Percentiles rank a stretch among this genome's conserved stretches.
Evolutionary conservation across 2,797 vertebrate genomes (phyloP).

Genomic region (Falco biarmicus): DNA sequence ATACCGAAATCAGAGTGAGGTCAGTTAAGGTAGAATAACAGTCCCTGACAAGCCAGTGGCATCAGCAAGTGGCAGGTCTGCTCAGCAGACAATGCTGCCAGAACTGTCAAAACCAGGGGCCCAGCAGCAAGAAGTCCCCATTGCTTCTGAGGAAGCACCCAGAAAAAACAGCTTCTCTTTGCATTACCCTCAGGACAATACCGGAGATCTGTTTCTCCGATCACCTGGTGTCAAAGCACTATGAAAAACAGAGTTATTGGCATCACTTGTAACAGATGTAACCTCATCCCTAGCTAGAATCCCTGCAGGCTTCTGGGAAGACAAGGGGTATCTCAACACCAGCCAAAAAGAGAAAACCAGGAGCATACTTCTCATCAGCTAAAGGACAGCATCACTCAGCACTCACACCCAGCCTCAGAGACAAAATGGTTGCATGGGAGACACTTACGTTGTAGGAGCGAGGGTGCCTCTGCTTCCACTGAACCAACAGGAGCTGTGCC

Average conservation of each 20-base stretch:
- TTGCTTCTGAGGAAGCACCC: background rate
- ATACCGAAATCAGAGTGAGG: background rate
- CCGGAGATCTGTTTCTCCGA: too few relatives aligned
- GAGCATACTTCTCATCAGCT: background rate
- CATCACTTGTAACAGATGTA: background rate
- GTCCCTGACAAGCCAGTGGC: background rate
- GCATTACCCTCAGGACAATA: background rate
- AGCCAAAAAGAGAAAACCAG: background rate
- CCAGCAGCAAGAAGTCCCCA: background rate
- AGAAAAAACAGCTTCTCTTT: background rate
- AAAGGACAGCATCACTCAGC: rapidly evolving
- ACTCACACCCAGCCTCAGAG: background rate
- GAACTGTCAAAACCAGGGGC: background rate
- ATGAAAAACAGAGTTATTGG: rapidly evolving
- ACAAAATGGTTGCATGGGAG: rapidly evolving
- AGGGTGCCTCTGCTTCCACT: constrained; percentile 97
- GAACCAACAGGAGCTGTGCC: constrained; percentile 94
- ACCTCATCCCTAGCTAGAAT: background rate
- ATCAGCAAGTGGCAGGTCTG: background rate
- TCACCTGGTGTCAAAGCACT: background rate
- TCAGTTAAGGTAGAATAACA: background rate
- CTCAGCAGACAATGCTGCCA: background rate
- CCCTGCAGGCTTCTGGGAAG: rapidly evolving
- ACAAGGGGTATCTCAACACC: background rate
- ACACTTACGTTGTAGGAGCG: constrained; percentile 96